phyloP scores from a whole-genome alignment of 2,888 invertebrate species.

The Xestoiulus laeticollis region DNA sequence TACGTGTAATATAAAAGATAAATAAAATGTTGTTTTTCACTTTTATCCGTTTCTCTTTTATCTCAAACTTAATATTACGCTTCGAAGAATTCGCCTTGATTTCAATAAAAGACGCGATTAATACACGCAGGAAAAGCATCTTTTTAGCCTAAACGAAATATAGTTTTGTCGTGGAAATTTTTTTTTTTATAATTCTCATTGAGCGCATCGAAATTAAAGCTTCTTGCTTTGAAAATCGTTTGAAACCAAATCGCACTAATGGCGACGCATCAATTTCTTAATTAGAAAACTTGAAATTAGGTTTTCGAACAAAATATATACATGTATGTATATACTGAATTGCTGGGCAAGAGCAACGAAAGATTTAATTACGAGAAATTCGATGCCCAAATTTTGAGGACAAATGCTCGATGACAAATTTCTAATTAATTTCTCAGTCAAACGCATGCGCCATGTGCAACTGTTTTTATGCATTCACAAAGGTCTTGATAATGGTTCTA shows the following conservation, averaged over 20 bases:
- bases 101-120: not conserved
- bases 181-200: not conserved
- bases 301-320: not conserved
- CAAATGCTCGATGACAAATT: not conserved
- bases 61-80: conserved; percentile 15
- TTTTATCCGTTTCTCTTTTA: not conserved
- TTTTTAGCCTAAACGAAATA: conserved; percentile 9
- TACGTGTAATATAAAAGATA: conserved; percentile 3
- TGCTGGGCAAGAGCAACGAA: not conserved
- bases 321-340: not conserved
- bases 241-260: not conserved
- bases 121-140: not conserved
- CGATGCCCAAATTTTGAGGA: not conserved
- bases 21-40: conserved; percentile 28
- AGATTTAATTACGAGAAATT: not conserved
- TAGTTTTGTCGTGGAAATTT: not conserved
- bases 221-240: not conserved
- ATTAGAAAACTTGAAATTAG: not conserved
- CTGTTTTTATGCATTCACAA: not conserved
- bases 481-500: not conserved
- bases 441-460: not conserved
- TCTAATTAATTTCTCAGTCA: not conserved
- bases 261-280: not conserved
- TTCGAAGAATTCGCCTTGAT: not conserved
- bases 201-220: not conserved